Evolutionary conservation across 2,113 vertebrate genomes (phyloP), one percentile per base, ranked within the genome.

Genomic region (Egretta garzetta): DNA sequence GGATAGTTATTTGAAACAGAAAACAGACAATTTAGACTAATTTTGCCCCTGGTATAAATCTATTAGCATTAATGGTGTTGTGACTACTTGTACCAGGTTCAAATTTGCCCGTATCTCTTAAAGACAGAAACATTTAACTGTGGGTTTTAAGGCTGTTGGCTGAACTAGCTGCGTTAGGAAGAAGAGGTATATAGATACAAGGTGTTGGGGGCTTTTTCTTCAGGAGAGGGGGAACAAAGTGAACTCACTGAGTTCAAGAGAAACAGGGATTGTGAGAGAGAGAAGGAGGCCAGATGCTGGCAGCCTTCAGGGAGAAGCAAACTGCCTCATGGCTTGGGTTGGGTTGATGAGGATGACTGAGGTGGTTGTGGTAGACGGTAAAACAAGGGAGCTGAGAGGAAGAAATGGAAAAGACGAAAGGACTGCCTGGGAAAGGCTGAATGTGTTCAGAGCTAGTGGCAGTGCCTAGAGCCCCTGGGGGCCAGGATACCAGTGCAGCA

Each of bases 21-120:
- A 97, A 96, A 45, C 45, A 91, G 66, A 73, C 35, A 86, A 90
- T 84, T 88, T 67, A 74, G 80, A 72, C 16, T 72, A 75, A 53
- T 89, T 91, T 79, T 72, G 66, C 62, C 39, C 33, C 28, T 58
- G 21, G 8, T 75, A 79, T 86, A 91, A 92, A 76, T 77, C 60
- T 85, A 35, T 62, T 94, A 75, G 41, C 50, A 70, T 89, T 92
- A 92, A 62, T n/a, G 16, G 28, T 73, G 45, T 32, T 91, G 33
- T 89, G 55, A 80, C 53, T 73, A 20, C 41, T 80, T 82, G 49
- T 56, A 75, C 14, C 37, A 45, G 80, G 60, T 9, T 43, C 70
- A 91, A 14, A 91, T 76, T 80, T 88, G 22, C 17, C 43, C 19
- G 4, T 53, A 23, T 33, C 27, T 84, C 53, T 86, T 63, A 56